These are phyloP conservation scores for Gobio occitaniae DNA, from an alignment of 2,797 vertebrate species.

Conservation along the genomic window DNA sequence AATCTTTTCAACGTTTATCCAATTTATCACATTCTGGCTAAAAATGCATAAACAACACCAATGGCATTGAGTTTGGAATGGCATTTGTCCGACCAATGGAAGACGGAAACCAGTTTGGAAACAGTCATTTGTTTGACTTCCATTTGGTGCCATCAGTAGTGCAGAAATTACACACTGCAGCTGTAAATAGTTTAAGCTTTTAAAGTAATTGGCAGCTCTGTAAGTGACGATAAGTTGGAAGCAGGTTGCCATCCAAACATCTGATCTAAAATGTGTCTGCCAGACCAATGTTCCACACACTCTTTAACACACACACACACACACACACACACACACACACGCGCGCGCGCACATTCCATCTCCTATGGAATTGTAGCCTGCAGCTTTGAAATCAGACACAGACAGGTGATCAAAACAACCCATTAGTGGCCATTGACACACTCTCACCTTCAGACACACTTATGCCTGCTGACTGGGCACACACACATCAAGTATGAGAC, in stretches of 20 bases:
- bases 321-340: constrained; percentile 48
- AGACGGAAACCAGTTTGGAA: not conserved
- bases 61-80: too few species aligned
- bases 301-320: constrained; percentile 52
- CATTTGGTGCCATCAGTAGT: not conserved
- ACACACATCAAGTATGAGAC: constrained; percentile 65
- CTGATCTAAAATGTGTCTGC: constrained; percentile 37
- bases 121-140: not conserved
- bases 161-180: not conserved
- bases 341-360: constrained; percentile 32
- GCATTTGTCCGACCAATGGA: not conserved
- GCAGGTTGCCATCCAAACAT: constrained; percentile 21
- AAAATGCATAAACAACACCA: not conserved
- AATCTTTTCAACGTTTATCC: not conserved
- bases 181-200: constrained; percentile 4
- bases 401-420: constrained; percentile 76
- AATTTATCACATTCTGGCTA: not conserved
- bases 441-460: constrained; percentile 56
- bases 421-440: constrained; percentile 73
- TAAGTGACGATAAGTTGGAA: constrained; percentile 20
- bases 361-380: constrained; percentile 73
- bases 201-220: not conserved
- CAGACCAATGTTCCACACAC: constrained; percentile 29
- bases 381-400: constrained; percentile 78
- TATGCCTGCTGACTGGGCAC: constrained; percentile 76